A percentile compares a stretch with the other conserved stretches of the same genome.
These are phyloP conservation scores for Tuta absoluta DNA, from an alignment of 2,888 invertebrate species.

Conservation along the genomic window DNA sequence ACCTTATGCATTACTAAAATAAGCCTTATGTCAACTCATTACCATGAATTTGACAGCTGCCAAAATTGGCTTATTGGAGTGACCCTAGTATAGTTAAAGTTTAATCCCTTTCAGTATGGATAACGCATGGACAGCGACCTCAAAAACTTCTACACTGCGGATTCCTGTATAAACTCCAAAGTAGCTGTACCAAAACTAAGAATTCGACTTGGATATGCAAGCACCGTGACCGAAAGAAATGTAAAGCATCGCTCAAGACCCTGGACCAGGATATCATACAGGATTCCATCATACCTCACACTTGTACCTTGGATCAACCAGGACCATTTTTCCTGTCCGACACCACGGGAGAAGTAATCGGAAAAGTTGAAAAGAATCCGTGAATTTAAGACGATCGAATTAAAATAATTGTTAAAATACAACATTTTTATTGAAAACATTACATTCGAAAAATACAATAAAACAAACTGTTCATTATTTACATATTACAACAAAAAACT, in stretches of 20 bases:
- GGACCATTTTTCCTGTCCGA: background rate
- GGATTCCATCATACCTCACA: background rate
- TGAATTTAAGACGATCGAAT: background rate
- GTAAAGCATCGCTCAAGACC: background rate
- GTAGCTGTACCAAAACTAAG: conserved; percentile 50
- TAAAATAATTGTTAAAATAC: background rate
- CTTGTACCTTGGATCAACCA: background rate
- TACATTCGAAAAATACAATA: background rate
- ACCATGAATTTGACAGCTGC: no score
- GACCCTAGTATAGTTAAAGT: background rate
- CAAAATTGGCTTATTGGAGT: no score
- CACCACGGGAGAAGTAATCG: background rate
- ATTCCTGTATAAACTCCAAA: conserved; percentile 53
- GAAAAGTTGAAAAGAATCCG: background rate
- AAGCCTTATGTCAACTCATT: no score
- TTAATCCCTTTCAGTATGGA: conserved; percentile 25
- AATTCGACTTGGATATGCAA: conserved; percentile 60
- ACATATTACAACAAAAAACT: background rate
- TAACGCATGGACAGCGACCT: conserved; percentile 41
- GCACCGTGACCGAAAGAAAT: conserved; percentile 38
- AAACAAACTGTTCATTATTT: background rate
- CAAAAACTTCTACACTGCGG: conserved; percentile 54
- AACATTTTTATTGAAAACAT: background rate
- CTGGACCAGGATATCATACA: background rate
- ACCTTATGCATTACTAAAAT: no score